Conservation (phyloP, 2,113 vertebrate species). For the Sylvietta virens region DNA sequence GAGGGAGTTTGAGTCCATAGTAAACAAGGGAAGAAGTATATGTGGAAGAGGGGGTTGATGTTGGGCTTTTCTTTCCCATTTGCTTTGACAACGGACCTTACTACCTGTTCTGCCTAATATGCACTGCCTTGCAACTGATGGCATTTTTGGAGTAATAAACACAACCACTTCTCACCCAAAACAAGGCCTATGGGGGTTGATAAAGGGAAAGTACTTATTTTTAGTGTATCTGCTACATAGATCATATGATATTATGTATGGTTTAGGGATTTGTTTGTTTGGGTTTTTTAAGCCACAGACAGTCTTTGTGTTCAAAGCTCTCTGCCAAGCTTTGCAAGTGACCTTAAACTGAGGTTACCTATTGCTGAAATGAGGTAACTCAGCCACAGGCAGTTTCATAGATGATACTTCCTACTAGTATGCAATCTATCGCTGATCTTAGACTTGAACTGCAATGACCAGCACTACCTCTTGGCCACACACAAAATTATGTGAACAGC, state of each 20-base stretch:
- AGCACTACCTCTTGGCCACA: neutral
- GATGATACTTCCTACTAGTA: neutral
- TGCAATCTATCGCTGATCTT: neutral
- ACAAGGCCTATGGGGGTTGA: neutral
- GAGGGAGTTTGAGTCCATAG: neutral
- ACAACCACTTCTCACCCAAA: neutral
- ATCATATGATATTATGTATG: neutral
- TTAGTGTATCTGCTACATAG: neutral
- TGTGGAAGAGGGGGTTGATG: rapidly evolving
- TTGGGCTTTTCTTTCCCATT: neutral
- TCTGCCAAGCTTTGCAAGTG: neutral
- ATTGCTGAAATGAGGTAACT: neutral
- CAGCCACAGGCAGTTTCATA: neutral
- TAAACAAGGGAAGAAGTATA: neutral
- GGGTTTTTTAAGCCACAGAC: neutral
- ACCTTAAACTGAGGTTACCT: neutral
- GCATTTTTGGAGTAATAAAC: neutral
- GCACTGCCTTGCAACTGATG: neutral
- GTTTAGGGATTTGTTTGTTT: neutral
- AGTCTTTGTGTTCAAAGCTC: neutral
- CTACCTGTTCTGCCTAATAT: neutral
- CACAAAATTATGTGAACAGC: neutral
- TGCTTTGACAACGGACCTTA: neutral
- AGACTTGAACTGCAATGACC: neutral
- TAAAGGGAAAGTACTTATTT: neutral